Evolutionary conservation across 1,140 invertebrate genomes (phyloP), one percentile per base, ranked within the genome.

Genomic region (Bombus waltoni): DNA sequence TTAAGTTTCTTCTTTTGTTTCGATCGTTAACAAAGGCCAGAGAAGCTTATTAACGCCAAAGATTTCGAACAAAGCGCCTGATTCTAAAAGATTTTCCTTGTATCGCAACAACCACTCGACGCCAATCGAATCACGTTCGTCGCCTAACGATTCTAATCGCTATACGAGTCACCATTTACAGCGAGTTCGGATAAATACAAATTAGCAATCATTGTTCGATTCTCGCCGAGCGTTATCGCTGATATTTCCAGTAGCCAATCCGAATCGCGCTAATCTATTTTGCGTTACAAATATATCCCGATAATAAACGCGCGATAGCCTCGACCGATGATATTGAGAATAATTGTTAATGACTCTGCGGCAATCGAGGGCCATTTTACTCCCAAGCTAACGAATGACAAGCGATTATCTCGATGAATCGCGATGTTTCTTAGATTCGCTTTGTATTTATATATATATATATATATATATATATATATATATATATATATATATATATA

Each of bases 221-320:
- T 65, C 59, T 18, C 53, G 35, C 62, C 0, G 22, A 8, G 2
- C 53, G 28, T 47, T 25, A 40, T 77, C 74, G 66, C 40, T 59
- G 73, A 38, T 42, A 38, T 53, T 28, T 42, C 57, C 57, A 10
- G 3, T 28, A 53, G 81, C 44, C 32, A 28, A 11, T 22, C 13
- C 8, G 57, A 68, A 70, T 75, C 47, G 59, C 71, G n/a, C 65
- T 83, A 47, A 83, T 83, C 73, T 44, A 22, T 22, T 42, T 65
- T 13, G 40, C 40, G 44, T 57, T 18, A 38, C 47, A 53, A 53
- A 53, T 53, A 53, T 53, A 53, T 53, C 47, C 18, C 47, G 47
- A 53, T 53, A 53, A 70, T 35, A 77, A 78, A 78, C 8, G 65
- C 44, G n/a, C 18, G 1, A 42, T 32, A 40, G 44, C 38, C 10